Base-by-base conservation (phyloP, 1,140 invertebrate genomes). In the Brachionus rubens region DNA sequence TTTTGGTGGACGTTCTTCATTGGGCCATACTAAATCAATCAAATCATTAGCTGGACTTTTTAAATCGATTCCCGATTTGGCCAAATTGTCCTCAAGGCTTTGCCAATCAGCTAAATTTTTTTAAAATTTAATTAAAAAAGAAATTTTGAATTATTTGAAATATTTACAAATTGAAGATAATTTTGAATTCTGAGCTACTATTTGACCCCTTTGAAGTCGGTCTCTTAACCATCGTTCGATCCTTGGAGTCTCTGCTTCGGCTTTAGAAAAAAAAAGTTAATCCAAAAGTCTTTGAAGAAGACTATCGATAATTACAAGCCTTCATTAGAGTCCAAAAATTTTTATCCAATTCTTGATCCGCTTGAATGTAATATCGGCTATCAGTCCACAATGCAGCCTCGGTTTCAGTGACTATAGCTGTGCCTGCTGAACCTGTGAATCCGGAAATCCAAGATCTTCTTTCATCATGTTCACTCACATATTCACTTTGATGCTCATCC, bases 301-400 rank as follows among this genome's bases (percentile, higher is more conserved):
- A 54, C 14, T 3, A 36, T 67, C 75, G 89, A 87, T 78, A 88
- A 88, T 19, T 89, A 89, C 79, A 93, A 87, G 3, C 68, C 26
- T 72, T 88, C 91, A 94, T 93, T 0, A 93, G 81, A 0, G 87
- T 89, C 84, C 84, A 85, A 79, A 19, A 62, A 14, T 82, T 81
- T 78, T 81, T 83, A 72, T 85, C 83, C 7, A 85, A 77, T 19
- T 80, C 62, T 43, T 80, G 77, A 21, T 82, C 83, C 0, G 83
- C 86, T 78, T 98, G 93, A 24, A 92, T 86, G 82, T 90, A 94
- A 82, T 98, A 98, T 19, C 96, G 86, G 0, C 94, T 94, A 86
- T 98, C 96, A 0, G 95, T 98, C 95, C 95, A 99, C 1, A 99
- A 81, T 10, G 92, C 87, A 0, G 94, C 93, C 36, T 90, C 81